These are phyloP conservation scores for Harpagifer antarcticus DNA, from an alignment of 2,797 vertebrate species.

Conservation along the genomic window DNA sequence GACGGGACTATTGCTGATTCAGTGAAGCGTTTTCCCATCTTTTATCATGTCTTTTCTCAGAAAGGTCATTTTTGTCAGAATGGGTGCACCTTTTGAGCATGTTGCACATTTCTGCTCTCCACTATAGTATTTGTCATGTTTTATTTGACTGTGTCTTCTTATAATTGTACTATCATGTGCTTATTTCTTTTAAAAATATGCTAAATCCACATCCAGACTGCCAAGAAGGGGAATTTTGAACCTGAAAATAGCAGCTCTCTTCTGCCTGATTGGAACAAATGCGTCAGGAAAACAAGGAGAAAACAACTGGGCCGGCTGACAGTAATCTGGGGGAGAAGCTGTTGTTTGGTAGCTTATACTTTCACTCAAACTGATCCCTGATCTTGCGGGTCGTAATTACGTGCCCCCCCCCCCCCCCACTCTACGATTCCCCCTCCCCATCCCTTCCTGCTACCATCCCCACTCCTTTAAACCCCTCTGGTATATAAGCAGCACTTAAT, in stretches of 20 bases:
- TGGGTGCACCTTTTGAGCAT: too few species aligned
- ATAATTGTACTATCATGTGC: too few species aligned
- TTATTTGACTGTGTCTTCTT: too few species aligned
- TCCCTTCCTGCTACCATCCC: conserved; percentile 61
- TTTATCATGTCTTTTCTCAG: too few species aligned
- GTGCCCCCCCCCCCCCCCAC: conserved; percentile 40
- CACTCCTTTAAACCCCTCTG: conserved; percentile 68
- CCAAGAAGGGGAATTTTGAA: conserved; percentile 61
- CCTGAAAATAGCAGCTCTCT: conserved; percentile 75
- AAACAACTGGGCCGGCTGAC: conserved; percentile 73
- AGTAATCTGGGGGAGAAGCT: conserved; percentile 61
- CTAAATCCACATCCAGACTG: too few species aligned
- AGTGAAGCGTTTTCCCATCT: too few species aligned
- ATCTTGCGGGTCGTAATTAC: conserved; percentile 76
- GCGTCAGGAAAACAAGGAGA: conserved; percentile 65
- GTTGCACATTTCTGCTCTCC: too few species aligned
- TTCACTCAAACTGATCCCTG: conserved; percentile 72
- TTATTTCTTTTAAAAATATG: too few species aligned
- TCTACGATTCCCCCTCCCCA: conserved; percentile 43
- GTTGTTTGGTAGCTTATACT: conserved; percentile 71
- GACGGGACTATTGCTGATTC: conserved; percentile 70
- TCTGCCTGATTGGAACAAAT: conserved; percentile 79
- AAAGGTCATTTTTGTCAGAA: too few species aligned
- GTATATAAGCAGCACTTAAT: conserved; percentile 84
- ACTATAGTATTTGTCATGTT: too few species aligned